These are phyloP conservation scores for Glyphotaelius pellucidus DNA, from an alignment of 2,888 invertebrate species.

Conservation along the genomic window DNA sequence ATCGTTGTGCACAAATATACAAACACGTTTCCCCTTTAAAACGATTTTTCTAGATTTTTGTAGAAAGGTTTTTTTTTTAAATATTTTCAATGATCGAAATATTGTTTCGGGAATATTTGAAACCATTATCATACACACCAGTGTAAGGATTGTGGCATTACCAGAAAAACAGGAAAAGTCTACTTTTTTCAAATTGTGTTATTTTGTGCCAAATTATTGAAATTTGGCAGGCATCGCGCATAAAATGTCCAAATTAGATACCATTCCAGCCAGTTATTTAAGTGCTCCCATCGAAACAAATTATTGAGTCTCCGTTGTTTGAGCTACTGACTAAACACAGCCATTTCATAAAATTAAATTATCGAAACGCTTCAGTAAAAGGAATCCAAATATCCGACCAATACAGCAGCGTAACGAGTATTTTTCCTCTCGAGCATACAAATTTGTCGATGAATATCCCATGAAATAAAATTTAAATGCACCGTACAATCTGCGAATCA, in stretches of 20 bases:
- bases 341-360: background rate
- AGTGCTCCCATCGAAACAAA: background rate
- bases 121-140: background rate
- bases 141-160: background rate
- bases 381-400: background rate
- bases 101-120: no score
- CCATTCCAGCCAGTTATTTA: background rate
- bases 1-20: no score
- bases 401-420: background rate
- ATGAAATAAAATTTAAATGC: conserved; percentile 3
- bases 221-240: background rate
- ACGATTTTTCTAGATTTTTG: no score
- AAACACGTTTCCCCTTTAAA: no score
- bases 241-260: background rate
- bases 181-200: no score
- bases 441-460: background rate
- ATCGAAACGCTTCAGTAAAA: background rate
- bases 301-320: background rate
- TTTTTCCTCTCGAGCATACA: background rate
- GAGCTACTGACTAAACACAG: background rate
- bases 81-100: no score
- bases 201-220: no score
- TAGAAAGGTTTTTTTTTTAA: no score
- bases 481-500: conserved; percentile 16
- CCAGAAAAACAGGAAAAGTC: background rate